Percentiles rank a stretch among this genome's conserved stretches.
Evolutionary conservation across 2,797 vertebrate genomes (phyloP).

Genomic region (Naso thynnoides): DNA sequence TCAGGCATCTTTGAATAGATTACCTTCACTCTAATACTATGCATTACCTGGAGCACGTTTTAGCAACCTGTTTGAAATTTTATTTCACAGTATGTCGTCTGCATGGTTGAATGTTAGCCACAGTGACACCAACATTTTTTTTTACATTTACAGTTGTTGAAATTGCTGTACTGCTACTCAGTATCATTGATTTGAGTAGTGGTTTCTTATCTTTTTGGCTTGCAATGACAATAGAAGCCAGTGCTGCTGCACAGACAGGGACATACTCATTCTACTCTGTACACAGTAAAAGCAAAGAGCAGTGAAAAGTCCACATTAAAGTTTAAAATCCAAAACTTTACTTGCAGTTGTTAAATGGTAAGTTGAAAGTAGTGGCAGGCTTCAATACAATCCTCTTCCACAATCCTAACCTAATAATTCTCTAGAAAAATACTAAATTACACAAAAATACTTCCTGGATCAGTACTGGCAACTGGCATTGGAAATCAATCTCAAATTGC

Average conservation of each 20-base stretch:
- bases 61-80: conserved; percentile 6
- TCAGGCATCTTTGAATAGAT: conserved; percentile 14
- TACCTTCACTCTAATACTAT: conserved; percentile 11
- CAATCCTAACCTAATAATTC: no score
- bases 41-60: conserved; percentile 1
- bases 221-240: not conserved
- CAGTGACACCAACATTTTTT: not conserved
- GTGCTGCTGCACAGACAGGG: not conserved
- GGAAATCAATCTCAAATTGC: not conserved
- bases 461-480: not conserved
- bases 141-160: conserved; percentile 9
- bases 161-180: not conserved
- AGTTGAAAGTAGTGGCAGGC: not conserved
- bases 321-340: not conserved
- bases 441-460: not conserved
- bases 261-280: not conserved
- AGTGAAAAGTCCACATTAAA: not conserved
- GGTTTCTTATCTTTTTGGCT: conserved; percentile 6
- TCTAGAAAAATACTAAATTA: no score
- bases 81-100: not conserved
- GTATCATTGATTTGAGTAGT: not conserved
- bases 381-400: not conserved
- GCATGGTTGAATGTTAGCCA: not conserved
- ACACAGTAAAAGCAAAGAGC: not conserved
- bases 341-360: not conserved